A percentile compares a stretch with the other conserved stretches of the same genome.
These are phyloP conservation scores for Ovis canadensis DNA, from an alignment of 2,113 vertebrate species.

Conservation along the genomic window DNA sequence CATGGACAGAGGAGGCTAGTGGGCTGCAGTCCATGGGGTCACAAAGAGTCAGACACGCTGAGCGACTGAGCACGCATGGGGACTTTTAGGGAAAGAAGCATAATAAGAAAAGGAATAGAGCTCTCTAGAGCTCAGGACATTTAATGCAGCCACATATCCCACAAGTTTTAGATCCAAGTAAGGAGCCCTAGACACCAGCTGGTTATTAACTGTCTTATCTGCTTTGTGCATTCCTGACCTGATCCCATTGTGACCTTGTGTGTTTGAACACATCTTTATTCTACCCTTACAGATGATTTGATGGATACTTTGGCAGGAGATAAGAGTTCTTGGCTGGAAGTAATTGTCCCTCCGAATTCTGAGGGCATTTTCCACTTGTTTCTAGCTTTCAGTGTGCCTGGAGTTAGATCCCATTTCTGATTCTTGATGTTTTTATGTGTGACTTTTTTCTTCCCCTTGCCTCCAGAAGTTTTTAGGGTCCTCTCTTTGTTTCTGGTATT, in stretches of 20 bases:
- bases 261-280: neutral
- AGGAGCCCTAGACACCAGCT: neutral
- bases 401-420: neutral
- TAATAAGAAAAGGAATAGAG: neutral
- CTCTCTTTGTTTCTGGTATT: neutral
- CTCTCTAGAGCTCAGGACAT: too few species aligned
- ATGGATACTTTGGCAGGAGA: neutral
- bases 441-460: neutral
- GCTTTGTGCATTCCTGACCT: neutral
- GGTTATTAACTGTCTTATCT: neutral
- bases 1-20: neutral
- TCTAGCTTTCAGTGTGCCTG: neutral
- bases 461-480: neutral
- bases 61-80: rapidly evolving
- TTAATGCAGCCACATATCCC: too few species aligned
- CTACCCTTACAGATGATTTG: neutral
- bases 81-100: neutral
- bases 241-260: neutral
- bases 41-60: neutral
- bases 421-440: neutral
- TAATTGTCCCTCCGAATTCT: neutral
- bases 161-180: neutral
- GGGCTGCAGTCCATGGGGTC: neutral
- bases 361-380: neutral
- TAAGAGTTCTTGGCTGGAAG: neutral